Evolutionary conservation across 2,113 vertebrate species (phyloP).

Genomic region (Cynoglossus semilaevis): DNA sequence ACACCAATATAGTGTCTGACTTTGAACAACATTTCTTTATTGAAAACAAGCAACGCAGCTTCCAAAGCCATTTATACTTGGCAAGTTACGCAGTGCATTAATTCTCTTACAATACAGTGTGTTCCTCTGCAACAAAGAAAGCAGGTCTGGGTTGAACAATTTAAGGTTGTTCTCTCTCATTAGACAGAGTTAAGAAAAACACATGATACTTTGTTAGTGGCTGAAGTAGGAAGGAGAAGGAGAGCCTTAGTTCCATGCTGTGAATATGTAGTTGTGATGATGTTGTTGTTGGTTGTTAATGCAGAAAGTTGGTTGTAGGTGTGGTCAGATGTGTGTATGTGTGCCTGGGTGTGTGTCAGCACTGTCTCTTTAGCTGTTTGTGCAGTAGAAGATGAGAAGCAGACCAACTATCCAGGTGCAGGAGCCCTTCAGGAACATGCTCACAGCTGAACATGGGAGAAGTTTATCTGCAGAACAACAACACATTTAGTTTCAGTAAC

Average conservation of each 20-base stretch:
- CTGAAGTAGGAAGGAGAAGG: background rate
- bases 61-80: constrained; percentile 24
- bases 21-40: constrained; percentile 40
- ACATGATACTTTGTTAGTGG: background rate
- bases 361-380: constrained; percentile 23
- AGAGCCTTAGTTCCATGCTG: background rate
- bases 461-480: constrained; percentile 61
- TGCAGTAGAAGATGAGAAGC: constrained; percentile 49
- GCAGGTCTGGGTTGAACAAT: constrained; percentile 5
- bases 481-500: too few relatives aligned
- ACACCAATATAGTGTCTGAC: background rate
- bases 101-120: constrained; percentile 6
- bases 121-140: constrained; percentile 13
- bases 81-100: constrained; percentile 4
- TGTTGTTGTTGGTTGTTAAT: background rate
- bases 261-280: constrained; percentile 2
- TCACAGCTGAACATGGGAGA: constrained; percentile 69
- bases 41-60: constrained; percentile 42
- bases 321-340: constrained; percentile 3
- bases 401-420: constrained; percentile 55
- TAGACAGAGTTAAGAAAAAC: background rate
- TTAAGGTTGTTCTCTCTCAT: constrained; percentile 1
- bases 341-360: constrained; percentile 3
- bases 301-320: constrained; percentile 13
- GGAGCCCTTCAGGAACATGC: constrained; percentile 63